Evolutionary conservation across 2,797 vertebrate genomes (phyloP), one percentile per base, ranked within the genome.

Genomic region (Oreochromis grahami): DNA sequence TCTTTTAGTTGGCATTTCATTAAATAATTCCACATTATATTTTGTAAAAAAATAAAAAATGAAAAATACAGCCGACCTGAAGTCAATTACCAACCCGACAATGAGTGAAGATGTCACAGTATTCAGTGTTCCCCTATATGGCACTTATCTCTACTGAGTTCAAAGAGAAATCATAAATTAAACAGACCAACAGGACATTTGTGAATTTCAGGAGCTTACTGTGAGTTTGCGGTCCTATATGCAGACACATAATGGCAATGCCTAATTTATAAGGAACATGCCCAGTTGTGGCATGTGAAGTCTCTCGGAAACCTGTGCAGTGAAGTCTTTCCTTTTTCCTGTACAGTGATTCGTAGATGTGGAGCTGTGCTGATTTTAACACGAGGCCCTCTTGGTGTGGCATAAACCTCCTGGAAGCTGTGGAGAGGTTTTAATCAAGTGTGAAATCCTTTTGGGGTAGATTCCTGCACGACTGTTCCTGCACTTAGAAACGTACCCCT

Each of bases 361-460:
- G 81, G 24, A 86, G 86, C 85, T 29, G 60, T 45, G 60, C 79
- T 43, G 81, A 85, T 84, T 93, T 85, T 87, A 89, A 87, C 87
- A 88, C 15, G 77, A 80, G 87, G 89, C 82, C 81, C 81, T 87
- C 90, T 91, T 87, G 90, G 90, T 93, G 92, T 93, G 91, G 90
- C 84, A 83, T 92, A 93, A 96, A 94, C 91, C 93, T 94, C 92
- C 93, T 94, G 87, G 88, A 95, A 94, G 93, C 93, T 94, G 91
- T 92, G 91, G 91, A 94, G 94, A 93, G 93, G 92, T 93, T 94
- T 95, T 95, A 95, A 96, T 96, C 94, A 95, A 94, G 95, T 95
- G 95, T 95, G 94, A 95, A 96, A 96, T 96, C 95, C 94, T 90
- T 94, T 95, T 93, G 92, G 94, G 93, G 92, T 88, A 91, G 94